phyloP scores from a whole-genome alignment of 2,797 vertebrate genomes.

The Gouania willdenowi region DNA sequence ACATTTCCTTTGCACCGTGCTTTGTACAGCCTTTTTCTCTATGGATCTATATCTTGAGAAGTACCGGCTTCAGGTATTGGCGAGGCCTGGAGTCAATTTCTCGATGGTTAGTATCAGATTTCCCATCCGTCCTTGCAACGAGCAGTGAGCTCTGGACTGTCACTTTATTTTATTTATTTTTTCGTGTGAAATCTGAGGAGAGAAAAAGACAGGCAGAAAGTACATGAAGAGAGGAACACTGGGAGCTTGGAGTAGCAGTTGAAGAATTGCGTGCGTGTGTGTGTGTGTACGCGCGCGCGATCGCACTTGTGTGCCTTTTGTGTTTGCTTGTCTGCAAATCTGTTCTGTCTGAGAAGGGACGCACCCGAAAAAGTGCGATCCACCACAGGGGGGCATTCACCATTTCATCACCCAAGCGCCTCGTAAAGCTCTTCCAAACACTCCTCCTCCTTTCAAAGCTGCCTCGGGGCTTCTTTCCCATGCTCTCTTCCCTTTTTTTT shows the following conservation, averaged over 20 bases:
- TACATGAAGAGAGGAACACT: constrained; percentile 20
- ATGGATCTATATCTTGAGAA: no score
- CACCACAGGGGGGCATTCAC: constrained; percentile 56
- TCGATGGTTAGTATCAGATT: no score
- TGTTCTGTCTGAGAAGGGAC: constrained; percentile 5
- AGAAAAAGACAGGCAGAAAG: constrained; percentile 29
- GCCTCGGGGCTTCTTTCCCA: constrained; percentile 49
- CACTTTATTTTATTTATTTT: constrained; percentile 52
- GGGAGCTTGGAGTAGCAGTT: neutral
- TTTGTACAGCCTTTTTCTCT: no score
- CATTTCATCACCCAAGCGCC: constrained; percentile 59
- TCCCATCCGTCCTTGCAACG: no score
- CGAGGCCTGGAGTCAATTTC: no score
- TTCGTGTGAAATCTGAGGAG: constrained; percentile 42
- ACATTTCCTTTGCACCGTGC: no score
- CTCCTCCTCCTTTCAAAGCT: constrained; percentile 35
- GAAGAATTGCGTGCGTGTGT: no score
- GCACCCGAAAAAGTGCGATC: constrained; percentile 50
- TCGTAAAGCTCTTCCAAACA: constrained; percentile 46
- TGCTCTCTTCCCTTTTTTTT: constrained; percentile 46
- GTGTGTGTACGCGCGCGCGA: no score
- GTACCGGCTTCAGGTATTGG: no score
- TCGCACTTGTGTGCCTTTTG: constrained; percentile 23
- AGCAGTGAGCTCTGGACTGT: constrained; percentile 51
- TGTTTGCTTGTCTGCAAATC: constrained; percentile 45